A percentile compares a stretch with the other conserved stretches of the same genome.
phyloP scores from a whole-genome alignment of 2,888 invertebrate genomes.

The Aphidius colemani region DNA sequence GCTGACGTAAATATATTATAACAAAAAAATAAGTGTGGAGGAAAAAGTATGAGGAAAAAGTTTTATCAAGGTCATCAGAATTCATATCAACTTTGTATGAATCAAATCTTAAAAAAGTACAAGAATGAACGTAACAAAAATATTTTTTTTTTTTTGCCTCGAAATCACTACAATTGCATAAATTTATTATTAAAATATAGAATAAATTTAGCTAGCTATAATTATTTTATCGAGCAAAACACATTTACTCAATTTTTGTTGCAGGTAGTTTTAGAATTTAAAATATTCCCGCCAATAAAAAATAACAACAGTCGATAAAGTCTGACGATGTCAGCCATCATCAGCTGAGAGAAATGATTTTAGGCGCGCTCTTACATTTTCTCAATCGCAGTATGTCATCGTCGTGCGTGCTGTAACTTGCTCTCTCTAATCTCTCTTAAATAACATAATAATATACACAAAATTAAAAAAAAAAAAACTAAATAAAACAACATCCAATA shows the following conservation, averaged over 20 bases:
- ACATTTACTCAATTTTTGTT: no score
- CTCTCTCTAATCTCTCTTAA: conserved; percentile 11
- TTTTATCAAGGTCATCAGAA: conserved; percentile 17
- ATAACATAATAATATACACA: neutral
- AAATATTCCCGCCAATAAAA: neutral
- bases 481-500: no score
- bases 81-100: neutral
- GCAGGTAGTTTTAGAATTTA: no score
- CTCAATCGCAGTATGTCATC: conserved; percentile 24
- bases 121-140: no score
- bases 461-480: neutral
- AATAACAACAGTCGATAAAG: conserved; percentile 15
- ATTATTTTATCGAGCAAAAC: no score
- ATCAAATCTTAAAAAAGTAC: no score
- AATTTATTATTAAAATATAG: no score
- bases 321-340: neutral
- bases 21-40: neutral
- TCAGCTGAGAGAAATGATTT: conserved; percentile 20
- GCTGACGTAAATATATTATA: neutral
- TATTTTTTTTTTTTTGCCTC: no score
- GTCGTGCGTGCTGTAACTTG: conserved; percentile 24
- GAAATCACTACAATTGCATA: no score
- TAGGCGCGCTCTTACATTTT: conserved; percentile 9
- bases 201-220: no score
- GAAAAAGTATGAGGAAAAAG: conserved; percentile 6